Conservation (phyloP, 2,113 vertebrate species). For the Saccopteryx bilineata region DNA sequence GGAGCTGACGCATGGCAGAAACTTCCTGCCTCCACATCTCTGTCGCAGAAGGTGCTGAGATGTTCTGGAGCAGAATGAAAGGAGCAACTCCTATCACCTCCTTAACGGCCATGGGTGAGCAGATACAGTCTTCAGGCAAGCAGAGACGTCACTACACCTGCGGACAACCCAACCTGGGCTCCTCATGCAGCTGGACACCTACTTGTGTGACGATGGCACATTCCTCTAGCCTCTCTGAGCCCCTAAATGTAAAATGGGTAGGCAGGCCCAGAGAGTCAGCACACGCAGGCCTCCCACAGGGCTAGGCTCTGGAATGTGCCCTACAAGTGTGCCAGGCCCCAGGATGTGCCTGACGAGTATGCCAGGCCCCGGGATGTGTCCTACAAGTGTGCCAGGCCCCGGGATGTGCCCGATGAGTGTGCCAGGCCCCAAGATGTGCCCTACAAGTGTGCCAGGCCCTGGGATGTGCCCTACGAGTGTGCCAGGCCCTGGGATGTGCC, state of each 20-base stretch:
- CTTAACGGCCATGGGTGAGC: too few relatives aligned
- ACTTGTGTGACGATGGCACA: accelerated
- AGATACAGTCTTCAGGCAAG: background rate
- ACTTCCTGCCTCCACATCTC: accelerated
- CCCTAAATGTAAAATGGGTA: background rate
- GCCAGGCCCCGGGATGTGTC: too few relatives aligned
- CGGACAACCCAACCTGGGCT: background rate
- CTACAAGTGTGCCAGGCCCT: too few relatives aligned
- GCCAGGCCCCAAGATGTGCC: too few relatives aligned
- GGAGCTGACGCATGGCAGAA: background rate
- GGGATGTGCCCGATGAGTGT: background rate
- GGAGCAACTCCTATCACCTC: background rate
- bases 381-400: background rate
- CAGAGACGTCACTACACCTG: accelerated
- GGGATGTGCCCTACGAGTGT: background rate
- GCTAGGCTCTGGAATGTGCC: background rate
- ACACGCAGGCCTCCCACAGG: background rate
- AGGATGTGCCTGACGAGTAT: background rate
- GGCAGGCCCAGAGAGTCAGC: too few relatives aligned
- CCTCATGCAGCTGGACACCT: background rate
- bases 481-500: background rate
- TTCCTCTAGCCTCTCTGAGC: background rate
- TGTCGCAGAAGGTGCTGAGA: accelerated
- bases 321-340: background rate
- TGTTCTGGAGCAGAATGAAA: background rate